Evolutionary conservation across 2,888 invertebrate genomes (phyloP), one percentile per base, ranked within the genome.

Genomic region (Camptogramma bilineatum): DNA sequence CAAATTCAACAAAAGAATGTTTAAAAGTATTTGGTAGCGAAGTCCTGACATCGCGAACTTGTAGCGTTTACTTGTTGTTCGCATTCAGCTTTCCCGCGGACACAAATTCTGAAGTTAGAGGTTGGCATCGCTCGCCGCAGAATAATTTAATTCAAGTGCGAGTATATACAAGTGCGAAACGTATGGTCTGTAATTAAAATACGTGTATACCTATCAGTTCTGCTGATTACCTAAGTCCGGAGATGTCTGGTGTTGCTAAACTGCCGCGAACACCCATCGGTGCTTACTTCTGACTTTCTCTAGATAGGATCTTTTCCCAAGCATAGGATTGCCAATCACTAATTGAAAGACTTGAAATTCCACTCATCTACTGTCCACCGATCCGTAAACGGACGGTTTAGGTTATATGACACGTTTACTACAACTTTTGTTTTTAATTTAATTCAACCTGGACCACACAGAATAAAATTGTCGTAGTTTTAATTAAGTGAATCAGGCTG

Each of bases 261-360:
- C 16, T 16, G 44, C 44, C 17, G 44, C 58, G 31, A 21, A 34
- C 16, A 19, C 65, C 48, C 62, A 62, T 66, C 71, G 19, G 56
- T 63, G 68, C 64, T 59, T 46, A 68, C 56, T 24, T 60, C 31
- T 31, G 62, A 70, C 70, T 68, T 68, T 70, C 70, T 70, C 70
- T 53, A 56, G 70, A 69, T 70, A 69, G 62, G 52, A 70, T 70
- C 68, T 67, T 66, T 71, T 71, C 71, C 72, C 68, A 65, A 60
- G 59, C 64, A 58, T 66, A 47, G 64, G 69, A 69, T 69, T 69
- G 71, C 68, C 66, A 66, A 66, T 65, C 70, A 60, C 63, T 66
- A 66, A 69, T 66, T 69, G 71, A 70, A 61, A 68, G 61, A 67
- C 68, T 69, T 69, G 72, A 66, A 64, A 68, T 69, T 66, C 68